Evolutionary conservation across 2,113 vertebrate genomes (phyloP).

Genomic region (Anhinga anhinga): DNA sequence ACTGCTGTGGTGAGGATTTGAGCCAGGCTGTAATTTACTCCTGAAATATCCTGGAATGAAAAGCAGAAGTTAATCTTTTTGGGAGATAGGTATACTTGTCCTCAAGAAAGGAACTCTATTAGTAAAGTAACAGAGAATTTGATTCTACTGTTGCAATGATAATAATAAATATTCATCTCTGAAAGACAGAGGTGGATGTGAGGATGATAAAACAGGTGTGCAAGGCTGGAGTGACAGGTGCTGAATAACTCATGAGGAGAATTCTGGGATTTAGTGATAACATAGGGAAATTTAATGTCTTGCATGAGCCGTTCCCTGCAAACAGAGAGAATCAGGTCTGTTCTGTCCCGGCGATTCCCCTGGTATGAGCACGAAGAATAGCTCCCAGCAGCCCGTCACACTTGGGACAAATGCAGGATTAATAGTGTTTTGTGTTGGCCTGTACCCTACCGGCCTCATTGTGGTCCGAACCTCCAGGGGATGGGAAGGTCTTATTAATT

Average conservation of each 20-base stretch:
- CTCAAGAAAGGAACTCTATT: not conserved
- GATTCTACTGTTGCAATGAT: not conserved
- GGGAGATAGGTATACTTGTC: not conserved
- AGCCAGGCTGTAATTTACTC: not conserved
- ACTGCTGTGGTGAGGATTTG: not conserved
- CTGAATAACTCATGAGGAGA: conserved; percentile 5
- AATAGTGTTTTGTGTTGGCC: not conserved
- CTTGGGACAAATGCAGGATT: conserved; percentile 23
- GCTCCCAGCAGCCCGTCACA: not conserved
- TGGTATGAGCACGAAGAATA: conserved; percentile 23
- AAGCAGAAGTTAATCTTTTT: not conserved
- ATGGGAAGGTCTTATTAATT: conserved; percentile 26
- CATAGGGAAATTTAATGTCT: not conserved
- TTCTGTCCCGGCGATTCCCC: not conserved
- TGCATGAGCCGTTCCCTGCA: not conserved
- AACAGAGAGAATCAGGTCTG: not conserved
- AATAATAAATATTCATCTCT: not conserved
- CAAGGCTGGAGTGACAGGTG: not conserved
- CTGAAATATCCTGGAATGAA: not conserved
- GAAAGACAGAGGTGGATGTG: not conserved
- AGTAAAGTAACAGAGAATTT: not conserved
- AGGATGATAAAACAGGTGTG: not conserved
- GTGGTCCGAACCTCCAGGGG: conserved; percentile 15
- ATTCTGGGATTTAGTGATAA: not conserved
- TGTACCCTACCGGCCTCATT: not conserved